Base-by-base conservation (phyloP, 2,113 vertebrate genomes). In the Chascanopsetta lugubris region DNA sequence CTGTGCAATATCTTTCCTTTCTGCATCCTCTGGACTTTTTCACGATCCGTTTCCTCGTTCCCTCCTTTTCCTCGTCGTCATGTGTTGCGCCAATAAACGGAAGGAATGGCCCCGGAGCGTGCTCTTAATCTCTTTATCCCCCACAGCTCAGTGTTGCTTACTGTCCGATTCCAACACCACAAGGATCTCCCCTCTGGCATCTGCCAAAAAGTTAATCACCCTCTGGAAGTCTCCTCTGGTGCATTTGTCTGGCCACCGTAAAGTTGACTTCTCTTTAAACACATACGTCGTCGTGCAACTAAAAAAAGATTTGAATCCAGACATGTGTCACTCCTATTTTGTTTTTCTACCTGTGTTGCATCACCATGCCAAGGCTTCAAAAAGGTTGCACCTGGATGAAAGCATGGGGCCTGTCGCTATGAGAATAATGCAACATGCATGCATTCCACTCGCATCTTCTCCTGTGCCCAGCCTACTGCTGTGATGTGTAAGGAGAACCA, bases 121-220 rank as follows among this genome's bases (percentile, higher is more conserved):
- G 63, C 42, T 60, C 74, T 70, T 88, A 88, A 90, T 88, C 87
- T 80, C 61, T 83, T 90, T 83, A 89, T 85, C 83, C 84, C n/a
- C 61, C 42, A 18, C 73, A 85, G 83, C 66, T 73, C 82, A 51
- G 25, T 56, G 34, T 65, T 69, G 57, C 76, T 84, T 80, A 85
- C 61, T 77, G 71, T 83, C 77, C 58, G 70, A 69, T 78, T 79
- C 50, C 69, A 30, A 42, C 63, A 75, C 70, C 20, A 21, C 40
- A 47, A 75, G 42, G 32, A 77, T 73, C 65, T 69, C 75, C n/a
- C n/a, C 42, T 42, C 50, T 49, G 57, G 72, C 69, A 56, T 73
- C 69, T 80, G 71, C 55, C 71, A 66, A 77, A 72, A 87, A 70
- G 55, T 83, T 72, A 73, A 89, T 72, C 79, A 73, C 60, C 47